phyloP scores from a whole-genome alignment of 2,888 invertebrate genomes.

The Tortricodes alternella region DNA sequence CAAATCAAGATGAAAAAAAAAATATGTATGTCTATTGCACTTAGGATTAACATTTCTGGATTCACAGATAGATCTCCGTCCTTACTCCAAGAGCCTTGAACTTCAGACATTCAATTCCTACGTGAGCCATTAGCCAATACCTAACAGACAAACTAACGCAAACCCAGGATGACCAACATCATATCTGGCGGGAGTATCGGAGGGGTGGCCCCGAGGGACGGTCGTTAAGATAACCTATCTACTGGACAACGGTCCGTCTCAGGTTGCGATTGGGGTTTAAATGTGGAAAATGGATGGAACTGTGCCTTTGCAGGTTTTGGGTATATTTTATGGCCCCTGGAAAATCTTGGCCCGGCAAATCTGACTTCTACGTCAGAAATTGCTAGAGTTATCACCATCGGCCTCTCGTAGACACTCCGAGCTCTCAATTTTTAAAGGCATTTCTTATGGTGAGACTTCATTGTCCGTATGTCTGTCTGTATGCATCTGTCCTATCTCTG shows the following conservation, averaged over 20 bases:
- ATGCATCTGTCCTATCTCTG: too few relatives aligned
- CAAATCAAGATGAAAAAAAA: neutral
- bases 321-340: slow-evolving; percentile 7
- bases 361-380: too few relatives aligned
- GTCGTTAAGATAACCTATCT: slow-evolving; percentile 79
- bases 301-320: neutral
- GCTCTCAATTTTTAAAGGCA: too few relatives aligned
- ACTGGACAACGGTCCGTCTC: slow-evolving; percentile 61
- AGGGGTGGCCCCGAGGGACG: slow-evolving; percentile 40
- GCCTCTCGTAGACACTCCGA: too few relatives aligned
- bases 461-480: too few relatives aligned
- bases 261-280: slow-evolving; percentile 53
- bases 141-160: slow-evolving; percentile 51
- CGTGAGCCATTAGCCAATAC: slow-evolving; percentile 23
- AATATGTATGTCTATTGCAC: neutral
- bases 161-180: slow-evolving; percentile 63
- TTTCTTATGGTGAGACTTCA: too few relatives aligned
- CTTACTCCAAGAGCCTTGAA: neutral
- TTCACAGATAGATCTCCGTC: neutral
- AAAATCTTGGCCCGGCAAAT: too few relatives aligned
- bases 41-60: neutral
- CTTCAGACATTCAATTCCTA: slow-evolving; percentile 15
- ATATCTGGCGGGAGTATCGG: slow-evolving; percentile 62
- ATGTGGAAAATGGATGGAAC: slow-evolving; percentile 42
- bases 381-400: too few relatives aligned